Percentiles rank a stretch among this genome's conserved stretches.
phyloP scores from a whole-genome alignment of 2,113 vertebrate species.

The Callospermophilus lateralis region DNA sequence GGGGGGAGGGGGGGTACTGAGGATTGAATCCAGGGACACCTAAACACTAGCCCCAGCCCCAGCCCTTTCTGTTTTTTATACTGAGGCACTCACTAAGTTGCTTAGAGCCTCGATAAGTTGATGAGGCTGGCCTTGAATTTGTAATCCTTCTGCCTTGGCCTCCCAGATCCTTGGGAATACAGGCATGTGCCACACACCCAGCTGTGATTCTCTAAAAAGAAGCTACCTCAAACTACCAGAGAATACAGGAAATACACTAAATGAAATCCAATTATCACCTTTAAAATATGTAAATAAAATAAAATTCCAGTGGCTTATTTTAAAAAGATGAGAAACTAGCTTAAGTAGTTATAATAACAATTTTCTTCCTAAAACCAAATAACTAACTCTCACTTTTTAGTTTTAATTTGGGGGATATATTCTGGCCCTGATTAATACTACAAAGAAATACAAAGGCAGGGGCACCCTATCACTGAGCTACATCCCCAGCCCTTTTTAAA shows the following conservation, averaged over 20 bases:
- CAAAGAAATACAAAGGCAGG: background rate
- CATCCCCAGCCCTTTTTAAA: no score
- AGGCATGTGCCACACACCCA: no score
- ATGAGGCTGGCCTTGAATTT: no score
- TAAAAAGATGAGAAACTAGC: background rate
- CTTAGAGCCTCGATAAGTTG: no score
- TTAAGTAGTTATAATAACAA: background rate
- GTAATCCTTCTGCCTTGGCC: no score
- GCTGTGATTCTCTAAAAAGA: constrained; percentile 15
- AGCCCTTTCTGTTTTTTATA: no score
- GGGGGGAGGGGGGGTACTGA: no score
- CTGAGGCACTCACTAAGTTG: no score
- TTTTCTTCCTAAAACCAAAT: background rate
- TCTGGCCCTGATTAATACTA: background rate
- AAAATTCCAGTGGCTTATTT: background rate
- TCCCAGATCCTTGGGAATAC: no score
- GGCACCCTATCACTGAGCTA: no score
- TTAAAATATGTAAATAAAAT: background rate
- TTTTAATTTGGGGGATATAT: background rate
- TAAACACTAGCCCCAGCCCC: no score
- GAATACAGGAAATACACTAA: constrained; percentile 13
- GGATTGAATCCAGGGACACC: no score
- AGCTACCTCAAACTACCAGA: background rate
- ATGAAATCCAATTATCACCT: constrained; percentile 19
- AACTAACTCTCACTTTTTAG: background rate